Percentiles rank a stretch among this genome's conserved stretches.
Evolutionary conservation across 1,140 invertebrate species (phyloP).

Genomic region (Drosophila pruinosa): DNA sequence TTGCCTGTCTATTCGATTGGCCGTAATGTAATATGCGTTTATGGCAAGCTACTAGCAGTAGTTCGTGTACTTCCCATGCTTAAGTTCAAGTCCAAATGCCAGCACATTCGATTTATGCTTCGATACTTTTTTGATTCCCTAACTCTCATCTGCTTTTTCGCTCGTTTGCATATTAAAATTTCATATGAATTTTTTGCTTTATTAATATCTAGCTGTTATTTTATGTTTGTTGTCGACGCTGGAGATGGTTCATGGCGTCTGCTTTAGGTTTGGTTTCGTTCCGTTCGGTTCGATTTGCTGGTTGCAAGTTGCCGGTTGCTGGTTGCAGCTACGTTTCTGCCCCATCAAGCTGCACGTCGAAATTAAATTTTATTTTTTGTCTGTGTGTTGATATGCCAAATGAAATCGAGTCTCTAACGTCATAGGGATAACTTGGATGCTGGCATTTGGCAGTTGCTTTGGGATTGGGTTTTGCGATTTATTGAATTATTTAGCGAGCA

Average conservation of each 20-base stretch:
- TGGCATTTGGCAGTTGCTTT: constrained; percentile 11
- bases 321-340: constrained; percentile 64
- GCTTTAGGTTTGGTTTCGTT: too few relatives aligned
- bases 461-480: constrained; percentile 62
- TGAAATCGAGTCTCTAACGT: constrained; percentile 14
- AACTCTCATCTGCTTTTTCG: constrained; percentile 49
- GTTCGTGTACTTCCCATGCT: constrained; percentile 7
- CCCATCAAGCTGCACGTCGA: constrained; percentile 73
- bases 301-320: constrained; percentile 22
- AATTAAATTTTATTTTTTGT: constrained; percentile 71
- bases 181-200: constrained; percentile 78
- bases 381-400: constrained; percentile 17
- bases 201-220: constrained; percentile 79
- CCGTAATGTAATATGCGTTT: constrained; percentile 51
- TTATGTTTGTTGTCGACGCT: constrained; percentile 54
- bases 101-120: constrained; percentile 65
- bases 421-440: not conserved
- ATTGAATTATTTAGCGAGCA: constrained; percentile 80
- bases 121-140: constrained; percentile 60
- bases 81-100: constrained; percentile 24
- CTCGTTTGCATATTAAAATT: constrained; percentile 80
- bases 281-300: constrained; percentile 36
- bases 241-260: constrained; percentile 1
- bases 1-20: constrained; percentile 44
- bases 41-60: not conserved